A percentile compares a stretch with the other conserved stretches of the same genome.
phyloP scores from a whole-genome alignment of 1,140 invertebrate species.

The Saccostrea cuccullata region DNA sequence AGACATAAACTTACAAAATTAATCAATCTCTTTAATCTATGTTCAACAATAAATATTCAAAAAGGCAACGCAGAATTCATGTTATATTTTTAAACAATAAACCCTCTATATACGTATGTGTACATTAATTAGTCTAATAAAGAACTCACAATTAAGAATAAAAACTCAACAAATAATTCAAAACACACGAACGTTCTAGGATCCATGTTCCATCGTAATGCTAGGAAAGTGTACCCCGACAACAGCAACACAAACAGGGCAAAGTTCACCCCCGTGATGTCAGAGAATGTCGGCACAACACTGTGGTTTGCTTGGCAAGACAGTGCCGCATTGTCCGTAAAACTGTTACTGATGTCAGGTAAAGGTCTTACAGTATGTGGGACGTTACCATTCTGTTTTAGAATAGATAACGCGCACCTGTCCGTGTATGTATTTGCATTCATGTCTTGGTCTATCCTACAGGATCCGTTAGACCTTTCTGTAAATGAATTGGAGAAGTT shows the following conservation, averaged over 20 bases:
- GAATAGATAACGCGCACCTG: neutral
- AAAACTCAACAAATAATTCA: slow-evolving; percentile 20
- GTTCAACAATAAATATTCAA: slow-evolving; percentile 4
- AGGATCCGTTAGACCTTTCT: neutral
- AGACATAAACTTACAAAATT: neutral
- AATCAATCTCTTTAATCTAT: slow-evolving; percentile 27
- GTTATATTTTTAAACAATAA: neutral
- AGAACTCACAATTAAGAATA: neutral
- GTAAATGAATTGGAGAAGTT: neutral
- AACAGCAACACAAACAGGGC: neutral
- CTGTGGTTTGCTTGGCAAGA: neutral
- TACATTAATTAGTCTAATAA: neutral
- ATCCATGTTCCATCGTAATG: slow-evolving; percentile 4
- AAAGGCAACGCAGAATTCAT: neutral
- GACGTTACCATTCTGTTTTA: slow-evolving; percentile 8
- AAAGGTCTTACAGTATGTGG: neutral
- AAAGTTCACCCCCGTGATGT: neutral
- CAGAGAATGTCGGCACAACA: neutral
- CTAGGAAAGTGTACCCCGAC: slow-evolving; percentile 9
- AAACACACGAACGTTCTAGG: neutral
- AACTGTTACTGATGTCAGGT: neutral
- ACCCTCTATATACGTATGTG: neutral
- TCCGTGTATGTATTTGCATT: neutral
- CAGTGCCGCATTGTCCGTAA: neutral
- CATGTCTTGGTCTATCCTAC: neutral